These are phyloP conservation scores for Notamacropus eugenii DNA, from an alignment of 2,797 vertebrate genomes.

Conservation along the genomic window DNA sequence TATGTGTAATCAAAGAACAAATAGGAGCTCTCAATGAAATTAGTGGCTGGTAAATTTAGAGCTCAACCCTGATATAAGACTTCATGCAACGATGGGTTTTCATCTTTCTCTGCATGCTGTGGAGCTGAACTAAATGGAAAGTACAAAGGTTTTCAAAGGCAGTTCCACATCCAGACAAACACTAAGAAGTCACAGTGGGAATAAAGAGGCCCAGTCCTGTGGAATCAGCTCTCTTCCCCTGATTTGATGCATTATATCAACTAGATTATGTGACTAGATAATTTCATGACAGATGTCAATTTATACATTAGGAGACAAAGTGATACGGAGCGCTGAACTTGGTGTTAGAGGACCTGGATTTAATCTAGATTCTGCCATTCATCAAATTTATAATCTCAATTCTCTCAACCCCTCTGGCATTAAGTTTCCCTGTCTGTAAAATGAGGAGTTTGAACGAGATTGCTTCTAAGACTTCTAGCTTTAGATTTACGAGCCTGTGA, in stretches of 20 bases:
- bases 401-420: neutral
- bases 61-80: conserved; percentile 55
- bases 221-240: conserved; percentile 3
- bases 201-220: neutral
- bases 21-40: conserved; percentile 75
- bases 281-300: conserved; percentile 46
- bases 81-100: conserved; percentile 76
- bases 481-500: neutral
- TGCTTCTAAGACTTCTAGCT: neutral
- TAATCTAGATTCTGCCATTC: neutral
- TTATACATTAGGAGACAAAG: conserved; percentile 10
- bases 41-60: conserved; percentile 76
- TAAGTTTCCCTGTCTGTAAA: neutral
- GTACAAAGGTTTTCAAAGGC: conserved; percentile 73
- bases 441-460: neutral
- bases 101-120: conserved; percentile 72
- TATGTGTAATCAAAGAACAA: conserved; percentile 78
- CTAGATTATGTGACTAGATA: conserved; percentile 16
- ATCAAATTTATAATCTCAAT: neutral
- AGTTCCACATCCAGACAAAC: conserved; percentile 33
- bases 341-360: neutral
- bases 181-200: conserved; percentile 44
- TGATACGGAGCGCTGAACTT: neutral
- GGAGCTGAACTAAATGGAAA: conserved; percentile 70
- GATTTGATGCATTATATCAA: conserved; percentile 39